Evolutionary conservation across 2,888 invertebrate genomes (phyloP).

Genomic region (Mimachlamys varia): DNA sequence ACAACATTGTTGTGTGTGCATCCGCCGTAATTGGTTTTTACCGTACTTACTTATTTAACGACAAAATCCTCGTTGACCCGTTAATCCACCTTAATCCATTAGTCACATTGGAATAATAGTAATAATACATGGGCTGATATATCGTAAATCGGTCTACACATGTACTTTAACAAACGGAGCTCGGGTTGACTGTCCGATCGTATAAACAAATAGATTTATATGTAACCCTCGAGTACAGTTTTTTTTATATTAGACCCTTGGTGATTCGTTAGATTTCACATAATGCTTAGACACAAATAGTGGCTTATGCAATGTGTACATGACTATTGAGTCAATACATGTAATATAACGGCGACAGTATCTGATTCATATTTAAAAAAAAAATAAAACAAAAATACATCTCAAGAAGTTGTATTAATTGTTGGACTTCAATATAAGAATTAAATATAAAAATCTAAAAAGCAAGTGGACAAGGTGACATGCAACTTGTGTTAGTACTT

Average conservation of each 20-base stretch:
- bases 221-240: not conserved
- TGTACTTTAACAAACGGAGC: not conserved
- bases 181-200: not conserved
- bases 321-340: too few relatives aligned
- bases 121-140: not conserved
- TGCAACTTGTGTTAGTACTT: too few relatives aligned
- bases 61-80: not conserved
- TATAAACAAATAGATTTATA: not conserved
- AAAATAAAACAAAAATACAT: too few relatives aligned
- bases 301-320: not conserved
- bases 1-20: too few relatives aligned
- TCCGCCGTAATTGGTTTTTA: too few relatives aligned
- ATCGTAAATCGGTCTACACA: not conserved
- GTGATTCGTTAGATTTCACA: not conserved
- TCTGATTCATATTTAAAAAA: too few relatives aligned
- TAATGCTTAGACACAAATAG: not conserved
- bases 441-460: too few relatives aligned
- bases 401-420: too few relatives aligned
- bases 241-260: not conserved
- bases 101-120: not conserved
- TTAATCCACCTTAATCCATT: not conserved
- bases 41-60: not conserved
- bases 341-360: too few relatives aligned
- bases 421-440: too few relatives aligned
- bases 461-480: too few relatives aligned